Evolutionary conservation across 2,113 vertebrate species (phyloP), one percentile per base, ranked within the genome.

Genomic region (Poicephalus meyeri): DNA sequence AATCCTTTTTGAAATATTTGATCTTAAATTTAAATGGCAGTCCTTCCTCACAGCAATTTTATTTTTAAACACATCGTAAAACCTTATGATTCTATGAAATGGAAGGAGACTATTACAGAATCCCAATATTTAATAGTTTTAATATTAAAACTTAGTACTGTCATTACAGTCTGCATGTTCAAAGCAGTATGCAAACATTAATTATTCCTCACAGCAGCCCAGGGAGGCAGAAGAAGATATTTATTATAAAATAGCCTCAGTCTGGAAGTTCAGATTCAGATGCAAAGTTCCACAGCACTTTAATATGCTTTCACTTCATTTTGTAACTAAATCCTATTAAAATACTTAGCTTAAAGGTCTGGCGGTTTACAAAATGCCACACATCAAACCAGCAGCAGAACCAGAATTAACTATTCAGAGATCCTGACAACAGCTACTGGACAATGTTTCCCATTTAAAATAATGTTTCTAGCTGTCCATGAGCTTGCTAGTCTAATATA

Each of bases 61-160:
- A 89, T 86, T 95, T 95, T 90, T 93, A 96, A 94, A 88, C 33
- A 83, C 21, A 66, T 66, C 55, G 47, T 88, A 91, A 96, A 96
- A 68, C 20, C 63, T 80, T 66, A 80, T 8, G 81, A 80, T 76
- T 94, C 74, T 46, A 31, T 50, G 41, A 77, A 90, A 80, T 50
- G 39, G 89, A 94, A 85, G 49, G 26, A 88, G 64, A 53, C 42
- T 80, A 66, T 31, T 90, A 64, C 5, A 86, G 64, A 88, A 93
- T 86, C 64, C 60, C 42, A 91, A 18, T 71, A 94, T 91, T 93
- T 91, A 95, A 83, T 73, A 86, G 42, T 64, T 91, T 91, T 76
- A 82, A 88, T 94, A 91, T 66, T 73, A 86, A 94, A 93, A 88
- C 66, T 86, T 88, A 66, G 60, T 65, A 77, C 18, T 90, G 35